Evolutionary conservation across 2,113 vertebrate genomes (phyloP).

Genomic region (Rhabdornis inornatus): DNA sequence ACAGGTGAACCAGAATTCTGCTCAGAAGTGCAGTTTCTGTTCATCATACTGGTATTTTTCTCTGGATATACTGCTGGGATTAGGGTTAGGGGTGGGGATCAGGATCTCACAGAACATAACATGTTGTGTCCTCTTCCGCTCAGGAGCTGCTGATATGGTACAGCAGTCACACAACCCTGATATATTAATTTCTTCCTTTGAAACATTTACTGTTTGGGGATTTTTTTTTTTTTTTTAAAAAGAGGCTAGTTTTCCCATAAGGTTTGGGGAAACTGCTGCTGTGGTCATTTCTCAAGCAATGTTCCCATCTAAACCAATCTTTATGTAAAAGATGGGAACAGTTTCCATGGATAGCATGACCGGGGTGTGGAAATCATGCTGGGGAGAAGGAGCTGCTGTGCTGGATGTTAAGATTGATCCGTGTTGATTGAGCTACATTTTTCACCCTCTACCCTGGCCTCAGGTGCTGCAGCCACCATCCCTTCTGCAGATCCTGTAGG

Average conservation of each 20-base stretch:
- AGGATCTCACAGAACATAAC: not conserved
- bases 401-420: not conserved
- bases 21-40: not conserved
- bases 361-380: not conserved
- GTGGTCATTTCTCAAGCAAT: not conserved
- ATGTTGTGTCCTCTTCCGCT: not conserved
- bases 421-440: not conserved
- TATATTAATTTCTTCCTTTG: not conserved
- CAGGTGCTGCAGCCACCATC: constrained; percentile 5
- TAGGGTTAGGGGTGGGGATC: not conserved
- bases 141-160: not conserved
- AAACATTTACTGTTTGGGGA: not conserved
- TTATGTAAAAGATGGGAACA: not conserved
- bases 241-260: not conserved
- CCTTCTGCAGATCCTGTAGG: constrained; percentile 40
- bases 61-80: not conserved
- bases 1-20: not conserved
- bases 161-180: not conserved
- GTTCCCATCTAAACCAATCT: not conserved
- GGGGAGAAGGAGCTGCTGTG: not conserved
- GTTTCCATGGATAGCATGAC: not conserved
- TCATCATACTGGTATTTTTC: not conserved
- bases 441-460: not conserved
- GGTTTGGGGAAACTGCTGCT: not conserved
- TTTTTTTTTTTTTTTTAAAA: not conserved